These are phyloP conservation scores for Trypoxylus dichotomus DNA, from an alignment of 1,140 invertebrate species.

Conservation along the genomic window DNA sequence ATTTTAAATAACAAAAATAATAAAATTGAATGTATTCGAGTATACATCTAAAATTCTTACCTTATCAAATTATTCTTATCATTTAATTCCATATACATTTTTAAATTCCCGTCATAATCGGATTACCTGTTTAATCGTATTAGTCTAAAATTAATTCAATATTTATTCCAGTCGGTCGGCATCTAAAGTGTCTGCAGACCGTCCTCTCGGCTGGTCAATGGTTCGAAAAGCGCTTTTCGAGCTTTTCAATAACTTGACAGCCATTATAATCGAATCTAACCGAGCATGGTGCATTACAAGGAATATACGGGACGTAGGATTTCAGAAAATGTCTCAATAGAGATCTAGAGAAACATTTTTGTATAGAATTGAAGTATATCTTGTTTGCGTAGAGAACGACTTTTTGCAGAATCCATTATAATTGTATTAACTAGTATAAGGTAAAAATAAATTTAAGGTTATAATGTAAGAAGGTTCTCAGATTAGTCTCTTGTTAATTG, in stretches of 20 bases:
- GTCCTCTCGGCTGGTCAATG: not conserved
- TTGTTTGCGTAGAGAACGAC: too few relatives aligned
- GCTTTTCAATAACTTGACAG: not conserved
- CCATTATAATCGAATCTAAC: slow-evolving; percentile 9
- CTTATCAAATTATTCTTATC: too few relatives aligned
- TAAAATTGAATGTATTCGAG: too few relatives aligned
- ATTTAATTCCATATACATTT: too few relatives aligned
- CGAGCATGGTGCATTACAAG: not conserved
- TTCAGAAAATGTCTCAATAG: not conserved
- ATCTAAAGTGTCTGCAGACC: not conserved
- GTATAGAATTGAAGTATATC: not conserved
- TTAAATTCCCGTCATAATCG: not conserved
- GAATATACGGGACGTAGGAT: not conserved
- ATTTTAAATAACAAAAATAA: too few relatives aligned
- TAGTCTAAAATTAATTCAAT: not conserved
- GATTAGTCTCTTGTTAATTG: too few relatives aligned
- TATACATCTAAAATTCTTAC: too few relatives aligned
- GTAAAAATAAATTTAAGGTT: too few relatives aligned
- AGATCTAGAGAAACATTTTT: not conserved
- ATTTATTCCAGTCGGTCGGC: slow-evolving; percentile 9
- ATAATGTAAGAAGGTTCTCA: too few relatives aligned
- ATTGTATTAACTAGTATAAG: too few relatives aligned
- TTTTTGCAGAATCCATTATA: too few relatives aligned
- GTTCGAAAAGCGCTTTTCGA: not conserved
- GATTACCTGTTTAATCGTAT: not conserved